Conservation (phyloP, 2,888 invertebrate species). For the Sylvicola fuscatus region DNA sequence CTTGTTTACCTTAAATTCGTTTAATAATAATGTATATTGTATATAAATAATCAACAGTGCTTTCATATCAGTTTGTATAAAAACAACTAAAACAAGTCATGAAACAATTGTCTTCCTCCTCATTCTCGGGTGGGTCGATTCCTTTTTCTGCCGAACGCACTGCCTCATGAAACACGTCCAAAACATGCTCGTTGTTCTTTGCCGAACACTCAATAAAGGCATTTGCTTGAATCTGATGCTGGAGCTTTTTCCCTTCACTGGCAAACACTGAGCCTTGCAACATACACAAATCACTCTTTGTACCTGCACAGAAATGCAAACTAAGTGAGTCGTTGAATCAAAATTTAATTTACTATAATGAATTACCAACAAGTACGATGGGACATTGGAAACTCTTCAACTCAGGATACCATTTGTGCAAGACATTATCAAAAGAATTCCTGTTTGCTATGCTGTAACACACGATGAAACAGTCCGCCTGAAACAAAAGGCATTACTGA, state of each 20-base stretch:
- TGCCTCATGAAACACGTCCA: constrained; percentile 4
- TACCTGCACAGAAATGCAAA: background rate
- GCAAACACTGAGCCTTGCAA: background rate
- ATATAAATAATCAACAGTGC: too few relatives aligned
- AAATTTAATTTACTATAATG: background rate
- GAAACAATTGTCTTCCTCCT: background rate
- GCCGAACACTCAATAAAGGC: constrained; percentile 5
- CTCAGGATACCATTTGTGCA: constrained; percentile 4
- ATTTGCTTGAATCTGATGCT: constrained; percentile 3
- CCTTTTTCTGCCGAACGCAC: constrained; percentile 1
- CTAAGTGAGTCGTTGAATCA: background rate
- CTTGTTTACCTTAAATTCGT: too few relatives aligned
- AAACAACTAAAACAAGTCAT: background rate
- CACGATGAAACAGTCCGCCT: constrained; percentile 5
- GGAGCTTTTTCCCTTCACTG: background rate
- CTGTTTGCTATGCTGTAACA: constrained; percentile 4
- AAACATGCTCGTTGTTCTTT: constrained; percentile 3
- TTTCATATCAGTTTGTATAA: too few relatives aligned
- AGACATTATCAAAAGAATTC: constrained; percentile 3
- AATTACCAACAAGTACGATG: constrained; percentile 4
- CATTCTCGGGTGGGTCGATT: background rate
- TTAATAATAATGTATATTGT: too few relatives aligned
- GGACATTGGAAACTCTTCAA: background rate
- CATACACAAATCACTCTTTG: constrained; percentile 2
- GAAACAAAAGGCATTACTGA: background rate